These are phyloP conservation scores for Bradynema listronoti DNA, from an alignment of 1,140 invertebrate genomes.

Conservation along the genomic window DNA sequence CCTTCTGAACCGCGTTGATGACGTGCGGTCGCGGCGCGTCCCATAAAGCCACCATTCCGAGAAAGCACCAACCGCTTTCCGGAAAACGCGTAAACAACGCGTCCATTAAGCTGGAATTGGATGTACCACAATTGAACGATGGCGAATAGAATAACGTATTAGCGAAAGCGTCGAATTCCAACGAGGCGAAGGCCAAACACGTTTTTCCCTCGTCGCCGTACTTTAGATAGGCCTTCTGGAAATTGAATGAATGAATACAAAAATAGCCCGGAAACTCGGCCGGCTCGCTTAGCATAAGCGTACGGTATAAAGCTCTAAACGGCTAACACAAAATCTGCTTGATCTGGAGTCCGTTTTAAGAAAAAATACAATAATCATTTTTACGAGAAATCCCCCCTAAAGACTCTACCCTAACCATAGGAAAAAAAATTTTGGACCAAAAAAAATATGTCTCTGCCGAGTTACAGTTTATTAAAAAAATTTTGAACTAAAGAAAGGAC, in stretches of 20 bases:
- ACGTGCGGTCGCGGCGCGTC: constrained; percentile 23
- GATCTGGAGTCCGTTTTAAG: too few species aligned
- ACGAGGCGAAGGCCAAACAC: constrained; percentile 34
- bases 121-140: background rate
- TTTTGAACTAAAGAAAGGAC: too few species aligned
- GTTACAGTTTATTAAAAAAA: too few species aligned
- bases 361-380: too few species aligned
- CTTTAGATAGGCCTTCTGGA: constrained; percentile 32
- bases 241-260: background rate
- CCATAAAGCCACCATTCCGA: constrained; percentile 37
- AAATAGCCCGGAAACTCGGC: too few species aligned
- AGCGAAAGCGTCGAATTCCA: constrained; percentile 33
- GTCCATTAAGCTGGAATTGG: background rate
- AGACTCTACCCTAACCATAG: too few species aligned
- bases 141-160: constrained; percentile 20
- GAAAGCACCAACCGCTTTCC: constrained; percentile 41
- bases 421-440: too few species aligned
- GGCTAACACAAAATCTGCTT: too few species aligned
- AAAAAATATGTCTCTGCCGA: too few species aligned
- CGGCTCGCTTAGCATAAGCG: too few species aligned
- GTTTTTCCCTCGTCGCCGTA: constrained; percentile 29
- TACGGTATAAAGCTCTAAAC: too few species aligned
- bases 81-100: constrained; percentile 22
- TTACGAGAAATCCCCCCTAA: too few species aligned
- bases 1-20: constrained; percentile 9